Percentiles rank a stretch among this genome's conserved stretches.
Evolutionary conservation across 2,797 vertebrate species (phyloP).

Genomic region (Aldrovandia affinis): DNA sequence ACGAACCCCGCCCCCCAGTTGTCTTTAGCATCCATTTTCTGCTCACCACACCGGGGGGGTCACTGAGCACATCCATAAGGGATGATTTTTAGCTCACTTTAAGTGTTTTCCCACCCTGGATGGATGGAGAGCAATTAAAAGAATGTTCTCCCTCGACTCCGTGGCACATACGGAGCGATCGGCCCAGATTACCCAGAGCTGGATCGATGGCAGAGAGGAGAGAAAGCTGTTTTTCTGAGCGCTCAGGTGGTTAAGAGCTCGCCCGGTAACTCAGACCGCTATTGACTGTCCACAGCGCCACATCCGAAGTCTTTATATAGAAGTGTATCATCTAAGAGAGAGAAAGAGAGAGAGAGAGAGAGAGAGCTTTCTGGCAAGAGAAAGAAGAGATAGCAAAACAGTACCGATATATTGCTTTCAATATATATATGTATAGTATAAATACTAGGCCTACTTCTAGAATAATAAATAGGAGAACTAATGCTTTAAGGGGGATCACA

Average conservation of each 20-base stretch:
- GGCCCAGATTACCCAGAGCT: constrained; percentile 51
- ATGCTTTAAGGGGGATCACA: too few species aligned
- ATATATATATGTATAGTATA: too few species aligned
- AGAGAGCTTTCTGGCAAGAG: too few species aligned
- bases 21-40: constrained; percentile 23
- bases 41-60: not conserved
- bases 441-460: too few species aligned
- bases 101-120: constrained; percentile 4
- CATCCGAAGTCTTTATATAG: constrained; percentile 55
- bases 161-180: constrained; percentile 51
- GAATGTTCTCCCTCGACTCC: constrained; percentile 38
- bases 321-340: constrained; percentile 37
- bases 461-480: too few species aligned
- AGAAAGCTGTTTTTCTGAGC: constrained; percentile 33
- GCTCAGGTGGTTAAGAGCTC: constrained; percentile 33
- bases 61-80: not conserved
- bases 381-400: constrained; percentile 19
- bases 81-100: constrained; percentile 27
- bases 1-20: not conserved
- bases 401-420: too few species aligned
- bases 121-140: constrained; percentile 34
- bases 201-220: constrained; percentile 52
- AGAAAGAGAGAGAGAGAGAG: constrained; percentile 28
- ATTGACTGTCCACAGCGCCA: constrained; percentile 30
- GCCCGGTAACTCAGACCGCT: constrained; percentile 37